Evolutionary conservation across 2,797 vertebrate genomes (phyloP), one percentile per base, ranked within the genome.

Genomic region (Petrocephalus sullivani): DNA sequence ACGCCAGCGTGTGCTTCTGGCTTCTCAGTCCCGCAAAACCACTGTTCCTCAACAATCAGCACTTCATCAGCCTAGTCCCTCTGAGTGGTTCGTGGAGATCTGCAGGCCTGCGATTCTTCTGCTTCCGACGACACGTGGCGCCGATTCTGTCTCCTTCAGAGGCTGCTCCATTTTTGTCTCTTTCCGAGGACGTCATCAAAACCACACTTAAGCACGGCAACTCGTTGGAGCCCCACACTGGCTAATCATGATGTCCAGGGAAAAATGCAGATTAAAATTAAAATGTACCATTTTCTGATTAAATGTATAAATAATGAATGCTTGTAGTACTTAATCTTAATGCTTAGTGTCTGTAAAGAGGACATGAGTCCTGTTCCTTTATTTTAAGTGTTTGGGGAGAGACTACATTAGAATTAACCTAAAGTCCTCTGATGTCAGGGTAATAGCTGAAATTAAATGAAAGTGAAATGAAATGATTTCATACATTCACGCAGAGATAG

Each of bases 201-300:
- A 51, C 41, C 5, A 51, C 81, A 83, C 49, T 49, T 83, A 41
- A 53, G 41, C 81, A 4, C 53, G 49, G 4, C 81, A 23, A 10
- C n/a, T 53, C 16, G 19, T 10, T 23, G 21, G 53, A 83, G 41
- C 49, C 46, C 49, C n/a, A n/a, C 81, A 21, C 46, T 83, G 81
- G 41, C 41, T 51, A 83, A 83, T 12, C 46, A 21, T 8, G 9
- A 19, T 83, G 46, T 78, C 37, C 41, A 14, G 33, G 71, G 71
- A n/a, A 46, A 78, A 78, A 78, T 46, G 71, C 16, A 46, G 71
- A 78, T 78, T 19, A 19, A 19, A 16, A n/a, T n/a, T n/a, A 46
- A 78, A 78, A 78, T 83, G 81, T 23, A 21, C n/a, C 49, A 83
- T 83, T 83, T 53, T 51, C 21, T 83, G 49, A 83, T 83, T 83